A percentile compares a stretch with the other conserved stretches of the same genome.
Conservation (phyloP, 2,888 invertebrate genomes). For the Matsumyia berberina region DNA sequence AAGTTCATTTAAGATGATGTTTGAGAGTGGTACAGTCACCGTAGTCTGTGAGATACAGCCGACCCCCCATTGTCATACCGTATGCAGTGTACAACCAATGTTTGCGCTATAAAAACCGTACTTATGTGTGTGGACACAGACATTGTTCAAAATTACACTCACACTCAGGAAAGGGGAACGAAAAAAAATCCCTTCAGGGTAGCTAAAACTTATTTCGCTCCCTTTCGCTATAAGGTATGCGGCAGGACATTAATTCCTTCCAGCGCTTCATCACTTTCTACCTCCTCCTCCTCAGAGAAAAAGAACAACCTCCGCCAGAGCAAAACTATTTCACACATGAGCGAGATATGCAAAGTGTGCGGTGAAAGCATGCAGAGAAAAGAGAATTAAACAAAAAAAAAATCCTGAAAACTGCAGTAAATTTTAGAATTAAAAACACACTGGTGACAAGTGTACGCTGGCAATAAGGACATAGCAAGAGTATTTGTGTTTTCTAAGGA, state of each 20-base stretch:
- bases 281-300: neutral
- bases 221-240: conserved; percentile 31
- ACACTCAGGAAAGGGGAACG: neutral
- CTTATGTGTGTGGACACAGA: neutral
- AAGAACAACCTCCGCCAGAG: conserved; percentile 5
- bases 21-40: neutral
- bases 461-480: conserved; percentile 9
- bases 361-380: conserved; percentile 2
- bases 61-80: neutral
- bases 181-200: neutral
- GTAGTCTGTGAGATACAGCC: neutral
- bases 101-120: conserved; percentile 1
- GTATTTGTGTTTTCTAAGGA: conserved; percentile 27
- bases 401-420: conserved; percentile 18
- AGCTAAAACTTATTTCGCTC: neutral
- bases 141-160: neutral
- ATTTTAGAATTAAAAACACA: conserved; percentile 38
- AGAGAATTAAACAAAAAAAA: neutral
- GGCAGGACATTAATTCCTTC: conserved; percentile 36
- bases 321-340: conserved; percentile 28
- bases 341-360: conserved; percentile 10
- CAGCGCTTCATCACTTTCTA: conserved; percentile 19
- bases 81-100: neutral
- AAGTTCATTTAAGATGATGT: conserved; percentile 48
- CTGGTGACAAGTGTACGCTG: neutral